phyloP scores from a whole-genome alignment of 2,888 invertebrate genomes.

The Apodemia zela region DNA sequence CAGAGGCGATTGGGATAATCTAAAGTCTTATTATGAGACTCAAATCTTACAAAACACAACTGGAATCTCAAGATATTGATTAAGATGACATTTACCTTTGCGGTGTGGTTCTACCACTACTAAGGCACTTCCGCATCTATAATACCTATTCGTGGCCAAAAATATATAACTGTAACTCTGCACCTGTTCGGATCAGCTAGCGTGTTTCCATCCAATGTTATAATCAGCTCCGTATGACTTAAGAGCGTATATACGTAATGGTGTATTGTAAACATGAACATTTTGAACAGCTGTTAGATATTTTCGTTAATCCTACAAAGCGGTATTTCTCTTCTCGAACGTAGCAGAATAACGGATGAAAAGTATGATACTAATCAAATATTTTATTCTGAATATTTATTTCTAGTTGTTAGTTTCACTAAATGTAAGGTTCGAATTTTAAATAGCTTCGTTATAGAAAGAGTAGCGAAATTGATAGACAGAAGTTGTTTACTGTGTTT shows the following conservation, averaged over 20 bases:
- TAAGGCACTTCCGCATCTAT: background rate
- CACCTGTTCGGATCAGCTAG: background rate
- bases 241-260: background rate
- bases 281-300: constrained; percentile 15
- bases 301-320: constrained; percentile 1
- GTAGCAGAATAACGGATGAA: background rate
- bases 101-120: too few species aligned
- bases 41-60: too few species aligned
- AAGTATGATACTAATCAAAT: background rate
- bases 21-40: too few species aligned
- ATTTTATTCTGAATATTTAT: background rate
- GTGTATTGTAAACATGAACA: constrained; percentile 5
- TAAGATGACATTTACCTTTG: background rate
- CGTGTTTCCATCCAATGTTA: background rate
- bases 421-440: too few species aligned
- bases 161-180: background rate
- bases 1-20: too few species aligned
- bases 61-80: too few species aligned
- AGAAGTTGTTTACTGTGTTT: too few species aligned
- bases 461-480: too few species aligned
- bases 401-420: background rate
- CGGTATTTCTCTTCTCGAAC: background rate
- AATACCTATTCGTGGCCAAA: background rate
- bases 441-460: too few species aligned
- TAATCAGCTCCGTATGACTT: background rate